These are phyloP conservation scores for Chaetodon auriga DNA, from an alignment of 2,113 vertebrate genomes.

Conservation along the genomic window DNA sequence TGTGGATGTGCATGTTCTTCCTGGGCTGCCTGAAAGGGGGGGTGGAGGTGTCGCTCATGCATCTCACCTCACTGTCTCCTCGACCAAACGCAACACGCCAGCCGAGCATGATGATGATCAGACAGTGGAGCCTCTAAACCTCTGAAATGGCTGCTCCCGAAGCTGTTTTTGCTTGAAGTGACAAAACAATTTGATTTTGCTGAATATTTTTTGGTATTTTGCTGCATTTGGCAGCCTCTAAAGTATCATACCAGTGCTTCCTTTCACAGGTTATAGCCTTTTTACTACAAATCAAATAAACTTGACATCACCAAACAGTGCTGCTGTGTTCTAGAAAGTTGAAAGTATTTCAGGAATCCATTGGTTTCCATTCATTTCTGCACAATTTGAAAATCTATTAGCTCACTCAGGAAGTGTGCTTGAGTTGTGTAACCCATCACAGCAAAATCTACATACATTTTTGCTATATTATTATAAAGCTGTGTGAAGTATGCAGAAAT, in stretches of 20 bases:
- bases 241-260: slow-evolving; percentile 2
- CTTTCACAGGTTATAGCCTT: not conserved
- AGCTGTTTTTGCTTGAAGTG: not conserved
- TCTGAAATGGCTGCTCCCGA: not conserved
- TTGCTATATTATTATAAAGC: no score
- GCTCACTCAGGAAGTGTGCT: no score
- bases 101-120: slow-evolving; percentile 41
- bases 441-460: no score
- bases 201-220: slow-evolving; percentile 14
- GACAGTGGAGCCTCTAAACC: not conserved
- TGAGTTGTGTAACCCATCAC: not conserved
- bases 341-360: not conserved
- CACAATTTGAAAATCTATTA: not conserved
- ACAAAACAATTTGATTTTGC: slow-evolving; percentile 2
- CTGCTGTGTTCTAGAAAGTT: not conserved
- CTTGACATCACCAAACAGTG: not conserved
- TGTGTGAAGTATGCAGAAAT: no score
- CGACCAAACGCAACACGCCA: slow-evolving; percentile 30
- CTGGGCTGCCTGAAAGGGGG: slow-evolving; percentile 48
- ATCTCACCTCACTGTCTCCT: slow-evolving; percentile 57
- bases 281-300: not conserved
- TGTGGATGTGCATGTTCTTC: slow-evolving; percentile 84
- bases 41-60: slow-evolving; percentile 56
- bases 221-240: slow-evolving; percentile 3
- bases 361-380: not conserved